These are phyloP conservation scores for Epinotia nisella DNA, from an alignment of 2,888 invertebrate genomes.

Conservation along the genomic window DNA sequence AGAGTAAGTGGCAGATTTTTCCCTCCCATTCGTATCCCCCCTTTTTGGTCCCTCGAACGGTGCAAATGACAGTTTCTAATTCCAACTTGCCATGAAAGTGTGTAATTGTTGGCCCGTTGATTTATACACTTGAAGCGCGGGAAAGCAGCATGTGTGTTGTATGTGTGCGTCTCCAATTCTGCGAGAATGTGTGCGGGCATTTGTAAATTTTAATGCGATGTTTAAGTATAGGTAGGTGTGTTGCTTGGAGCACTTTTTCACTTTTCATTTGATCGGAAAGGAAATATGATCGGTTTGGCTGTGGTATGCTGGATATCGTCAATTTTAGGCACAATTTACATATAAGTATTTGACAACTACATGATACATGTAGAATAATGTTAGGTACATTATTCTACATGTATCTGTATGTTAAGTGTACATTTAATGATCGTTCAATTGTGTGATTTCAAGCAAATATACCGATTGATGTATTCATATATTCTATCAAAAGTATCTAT, in stretches of 20 bases:
- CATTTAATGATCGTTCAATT: too few relatives aligned
- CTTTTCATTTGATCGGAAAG: too few relatives aligned
- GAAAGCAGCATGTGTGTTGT: slow-evolving; percentile 66
- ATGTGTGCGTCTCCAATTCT: slow-evolving; percentile 44
- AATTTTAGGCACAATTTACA: too few relatives aligned
- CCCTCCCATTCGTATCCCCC: slow-evolving; percentile 65
- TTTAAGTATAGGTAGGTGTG: slow-evolving; percentile 48
- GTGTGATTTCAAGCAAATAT: too few relatives aligned
- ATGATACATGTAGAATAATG: too few relatives aligned
- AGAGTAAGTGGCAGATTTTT: slow-evolving; percentile 58
- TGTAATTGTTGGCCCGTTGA: slow-evolving; percentile 85
- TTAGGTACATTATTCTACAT: too few relatives aligned
- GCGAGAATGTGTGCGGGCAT: slow-evolving; percentile 46
- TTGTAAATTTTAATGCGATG: slow-evolving; percentile 49
- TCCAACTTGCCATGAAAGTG: slow-evolving; percentile 86
- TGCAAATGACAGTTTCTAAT: slow-evolving; percentile 86
- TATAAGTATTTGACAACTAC: too few relatives aligned
- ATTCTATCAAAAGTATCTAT: too few relatives aligned
- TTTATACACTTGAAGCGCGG: slow-evolving; percentile 80
- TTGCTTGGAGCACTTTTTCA: slow-evolving; percentile 50
- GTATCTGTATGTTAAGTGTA: too few relatives aligned
- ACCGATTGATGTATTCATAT: too few relatives aligned
- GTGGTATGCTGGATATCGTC: too few relatives aligned
- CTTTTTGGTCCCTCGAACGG: slow-evolving; percentile 73
- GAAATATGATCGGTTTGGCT: background rate